phyloP scores from a whole-genome alignment of 2,113 vertebrate genomes.

The Chlorocebus sabaeus region DNA sequence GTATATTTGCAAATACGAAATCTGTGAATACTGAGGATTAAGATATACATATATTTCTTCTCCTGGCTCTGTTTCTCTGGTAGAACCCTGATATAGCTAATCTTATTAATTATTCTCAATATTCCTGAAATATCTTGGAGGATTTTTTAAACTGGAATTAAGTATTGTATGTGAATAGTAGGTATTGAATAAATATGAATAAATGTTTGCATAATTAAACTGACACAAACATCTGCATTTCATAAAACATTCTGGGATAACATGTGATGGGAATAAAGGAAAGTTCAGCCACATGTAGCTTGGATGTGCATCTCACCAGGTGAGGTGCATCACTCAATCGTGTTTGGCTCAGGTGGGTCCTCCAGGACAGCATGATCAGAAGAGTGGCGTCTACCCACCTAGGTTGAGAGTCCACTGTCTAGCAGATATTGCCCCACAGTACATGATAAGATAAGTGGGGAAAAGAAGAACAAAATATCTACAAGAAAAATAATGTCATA shows the following conservation, averaged over 20 bases:
- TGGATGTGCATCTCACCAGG: neutral
- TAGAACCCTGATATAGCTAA: neutral
- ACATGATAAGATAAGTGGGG: neutral
- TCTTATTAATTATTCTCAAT: neutral
- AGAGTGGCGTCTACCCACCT: accelerated
- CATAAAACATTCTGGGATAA: neutral
- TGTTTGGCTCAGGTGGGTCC: neutral
- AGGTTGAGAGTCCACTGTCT: neutral
- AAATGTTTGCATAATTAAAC: constrained; percentile 45
- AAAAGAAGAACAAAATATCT: neutral
- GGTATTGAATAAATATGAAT: neutral
- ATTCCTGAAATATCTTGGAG: neutral
- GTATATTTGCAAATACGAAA: neutral
- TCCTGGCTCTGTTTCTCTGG: neutral
- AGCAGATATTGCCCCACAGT: neutral
- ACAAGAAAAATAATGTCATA: neutral
- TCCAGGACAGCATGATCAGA: neutral
- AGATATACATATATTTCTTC: neutral
- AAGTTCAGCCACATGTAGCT: neutral
- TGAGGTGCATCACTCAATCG: too few relatives aligned
- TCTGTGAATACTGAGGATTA: neutral
- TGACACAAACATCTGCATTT: neutral
- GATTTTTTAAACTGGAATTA: constrained; percentile 30
- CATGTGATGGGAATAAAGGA: neutral
- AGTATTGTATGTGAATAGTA: constrained; percentile 15